Conservation (phyloP, 2,797 vertebrate genomes). For the Chiroxiphia lanceolata region DNA sequence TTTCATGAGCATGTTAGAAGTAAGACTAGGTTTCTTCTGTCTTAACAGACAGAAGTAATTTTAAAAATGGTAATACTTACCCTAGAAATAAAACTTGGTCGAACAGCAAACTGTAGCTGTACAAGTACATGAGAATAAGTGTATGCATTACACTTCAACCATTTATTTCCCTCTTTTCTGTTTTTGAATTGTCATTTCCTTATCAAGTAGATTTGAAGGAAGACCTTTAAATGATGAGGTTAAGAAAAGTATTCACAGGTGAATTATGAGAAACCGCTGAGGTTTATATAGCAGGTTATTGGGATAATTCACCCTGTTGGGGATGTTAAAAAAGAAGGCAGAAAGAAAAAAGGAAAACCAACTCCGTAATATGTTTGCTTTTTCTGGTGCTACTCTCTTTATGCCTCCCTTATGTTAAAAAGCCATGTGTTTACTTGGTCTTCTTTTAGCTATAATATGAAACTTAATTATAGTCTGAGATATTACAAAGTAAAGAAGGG, state of each 20-base stretch:
- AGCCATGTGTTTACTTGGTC: not conserved
- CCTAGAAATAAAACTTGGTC: not conserved
- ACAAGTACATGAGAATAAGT: not conserved
- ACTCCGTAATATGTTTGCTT: not conserved
- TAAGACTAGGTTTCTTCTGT: not conserved
- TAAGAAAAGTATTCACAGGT: not conserved
- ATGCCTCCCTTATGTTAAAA: not conserved
- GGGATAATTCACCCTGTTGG: not conserved
- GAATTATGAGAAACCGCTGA: not conserved
- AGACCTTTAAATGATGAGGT: not conserved
- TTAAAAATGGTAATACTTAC: not conserved
- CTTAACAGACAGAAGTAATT: not conserved
- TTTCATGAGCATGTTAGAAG: slow-evolving; percentile 30
- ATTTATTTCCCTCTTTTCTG: not conserved
- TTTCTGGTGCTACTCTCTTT: not conserved
- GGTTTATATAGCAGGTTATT: not conserved
- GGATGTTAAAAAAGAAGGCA: not conserved
- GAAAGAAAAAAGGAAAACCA: not conserved
- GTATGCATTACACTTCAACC: not conserved
- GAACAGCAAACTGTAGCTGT: not conserved
- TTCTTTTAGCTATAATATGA: not conserved
- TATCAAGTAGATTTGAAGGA: not conserved
- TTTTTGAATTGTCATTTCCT: not conserved
- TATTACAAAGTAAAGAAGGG: not conserved
- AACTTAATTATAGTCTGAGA: slow-evolving; percentile 2